These are phyloP conservation scores for Furnarius figulus DNA, from an alignment of 2,113 vertebrate genomes.

Conservation along the genomic window DNA sequence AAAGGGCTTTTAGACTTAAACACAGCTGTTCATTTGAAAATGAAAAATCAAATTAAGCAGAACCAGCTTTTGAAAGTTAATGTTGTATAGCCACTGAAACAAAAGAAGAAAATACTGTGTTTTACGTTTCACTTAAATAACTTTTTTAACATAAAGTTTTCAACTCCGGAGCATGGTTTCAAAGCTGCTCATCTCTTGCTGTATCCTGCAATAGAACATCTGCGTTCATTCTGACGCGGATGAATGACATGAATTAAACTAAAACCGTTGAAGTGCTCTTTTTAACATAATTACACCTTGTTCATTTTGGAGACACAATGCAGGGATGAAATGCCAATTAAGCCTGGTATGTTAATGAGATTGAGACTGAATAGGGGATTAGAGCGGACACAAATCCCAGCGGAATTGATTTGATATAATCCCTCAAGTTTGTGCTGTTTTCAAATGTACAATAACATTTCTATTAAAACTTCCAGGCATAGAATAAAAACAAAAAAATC, in stretches of 20 bases:
- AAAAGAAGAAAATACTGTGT: conserved; percentile 75
- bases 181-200: conserved; percentile 69
- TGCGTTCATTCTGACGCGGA: conserved; percentile 76
- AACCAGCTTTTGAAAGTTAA: conserved; percentile 79
- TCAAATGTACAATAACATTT: conserved; percentile 42
- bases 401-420: conserved; percentile 63
- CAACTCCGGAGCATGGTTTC: conserved; percentile 58
- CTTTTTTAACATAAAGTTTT: conserved; percentile 76
- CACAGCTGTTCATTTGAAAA: conserved; percentile 83
- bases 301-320: conserved; percentile 77
- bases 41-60: conserved; percentile 80
- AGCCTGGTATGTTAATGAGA: conserved; percentile 75
- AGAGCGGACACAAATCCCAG: conserved; percentile 66
- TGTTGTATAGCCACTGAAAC: conserved; percentile 73
- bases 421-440: conserved; percentile 66
- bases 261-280: conserved; percentile 63
- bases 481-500: background rate
- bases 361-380: conserved; percentile 73
- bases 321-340: conserved; percentile 81
- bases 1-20: conserved; percentile 80
- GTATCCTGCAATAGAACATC: conserved; percentile 76
- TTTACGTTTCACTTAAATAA: conserved; percentile 76
- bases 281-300: conserved; percentile 82
- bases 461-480: conserved; percentile 21
- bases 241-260: conserved; percentile 76